Percentiles rank a stretch among this genome's conserved stretches.
These are phyloP conservation scores for Picus viridis DNA, from an alignment of 2,797 vertebrate species.

Conservation along the genomic window DNA sequence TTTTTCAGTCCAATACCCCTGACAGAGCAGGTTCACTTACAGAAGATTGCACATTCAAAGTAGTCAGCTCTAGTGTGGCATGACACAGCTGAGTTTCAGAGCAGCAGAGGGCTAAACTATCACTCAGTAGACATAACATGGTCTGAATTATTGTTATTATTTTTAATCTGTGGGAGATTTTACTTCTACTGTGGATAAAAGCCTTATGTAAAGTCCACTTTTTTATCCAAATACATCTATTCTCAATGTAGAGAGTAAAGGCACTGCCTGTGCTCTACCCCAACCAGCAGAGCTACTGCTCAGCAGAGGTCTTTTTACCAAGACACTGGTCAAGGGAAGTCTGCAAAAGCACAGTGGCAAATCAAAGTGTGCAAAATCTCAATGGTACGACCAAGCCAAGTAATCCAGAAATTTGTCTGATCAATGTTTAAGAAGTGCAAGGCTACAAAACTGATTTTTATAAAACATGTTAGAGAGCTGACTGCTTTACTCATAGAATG, in stretches of 20 bases:
- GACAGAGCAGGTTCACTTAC: too few species aligned
- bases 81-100: neutral
- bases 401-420: neutral
- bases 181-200: neutral
- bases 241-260: neutral
- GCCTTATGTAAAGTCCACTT: neutral
- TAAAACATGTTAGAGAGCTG: fast-evolving
- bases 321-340: neutral
- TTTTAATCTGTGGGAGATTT: neutral
- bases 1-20: too few species aligned
- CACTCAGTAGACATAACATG: neutral
- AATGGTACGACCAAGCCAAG: neutral
- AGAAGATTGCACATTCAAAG: neutral
- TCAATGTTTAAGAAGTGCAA: neutral
- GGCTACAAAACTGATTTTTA: neutral
- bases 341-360: neutral
- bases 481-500: neutral
- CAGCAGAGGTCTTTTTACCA: neutral
- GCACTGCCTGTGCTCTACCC: neutral
- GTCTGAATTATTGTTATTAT: neutral
- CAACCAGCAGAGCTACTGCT: neutral
- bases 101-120: neutral
- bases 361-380: neutral
- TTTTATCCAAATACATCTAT: neutral
- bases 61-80: neutral